These are phyloP conservation scores for Lepus europaeus DNA, from an alignment of 2,113 vertebrate genomes.

Conservation along the genomic window DNA sequence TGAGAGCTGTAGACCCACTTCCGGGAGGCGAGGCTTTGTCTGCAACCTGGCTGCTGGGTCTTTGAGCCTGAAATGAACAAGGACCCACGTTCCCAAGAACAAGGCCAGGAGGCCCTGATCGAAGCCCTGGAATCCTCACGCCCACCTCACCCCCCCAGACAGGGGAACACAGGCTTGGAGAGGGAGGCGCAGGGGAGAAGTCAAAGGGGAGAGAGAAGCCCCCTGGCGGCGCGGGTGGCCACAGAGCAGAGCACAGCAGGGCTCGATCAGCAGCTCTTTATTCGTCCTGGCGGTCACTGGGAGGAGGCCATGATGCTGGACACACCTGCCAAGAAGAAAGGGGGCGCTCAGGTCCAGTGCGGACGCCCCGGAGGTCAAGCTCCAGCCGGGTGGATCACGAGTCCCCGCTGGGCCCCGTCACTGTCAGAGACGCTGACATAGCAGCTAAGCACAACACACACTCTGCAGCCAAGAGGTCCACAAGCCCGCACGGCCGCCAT, in stretches of 20 bases:
- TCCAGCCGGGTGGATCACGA: no score
- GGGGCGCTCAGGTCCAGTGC: not conserved
- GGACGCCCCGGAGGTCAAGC: not conserved
- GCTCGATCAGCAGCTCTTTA: conserved; percentile 69
- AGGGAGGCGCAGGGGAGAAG: not conserved
- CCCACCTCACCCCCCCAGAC: not conserved
- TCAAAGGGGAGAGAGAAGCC: not conserved
- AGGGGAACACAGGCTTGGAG: no score
- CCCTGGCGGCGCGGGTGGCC: not conserved
- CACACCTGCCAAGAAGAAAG: conserved; percentile 81
- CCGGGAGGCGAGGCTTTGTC: not conserved
- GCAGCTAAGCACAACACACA: not conserved
- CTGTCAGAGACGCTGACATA: no score
- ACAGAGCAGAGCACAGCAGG: not conserved
- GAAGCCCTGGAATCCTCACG: no score
- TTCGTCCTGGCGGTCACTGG: conserved; percentile 87
- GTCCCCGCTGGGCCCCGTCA: no score
- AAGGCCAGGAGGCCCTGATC: not conserved
- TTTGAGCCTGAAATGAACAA: not conserved
- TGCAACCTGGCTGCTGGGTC: not conserved
- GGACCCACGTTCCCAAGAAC: not conserved
- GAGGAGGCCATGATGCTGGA: conserved; percentile 95
- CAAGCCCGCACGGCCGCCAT: no score
- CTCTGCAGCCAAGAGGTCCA: no score
- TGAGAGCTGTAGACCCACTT: no score